Evolutionary conservation across 2,113 vertebrate genomes (phyloP).

Genomic region (Hemibagrus wyckioides): DNA sequence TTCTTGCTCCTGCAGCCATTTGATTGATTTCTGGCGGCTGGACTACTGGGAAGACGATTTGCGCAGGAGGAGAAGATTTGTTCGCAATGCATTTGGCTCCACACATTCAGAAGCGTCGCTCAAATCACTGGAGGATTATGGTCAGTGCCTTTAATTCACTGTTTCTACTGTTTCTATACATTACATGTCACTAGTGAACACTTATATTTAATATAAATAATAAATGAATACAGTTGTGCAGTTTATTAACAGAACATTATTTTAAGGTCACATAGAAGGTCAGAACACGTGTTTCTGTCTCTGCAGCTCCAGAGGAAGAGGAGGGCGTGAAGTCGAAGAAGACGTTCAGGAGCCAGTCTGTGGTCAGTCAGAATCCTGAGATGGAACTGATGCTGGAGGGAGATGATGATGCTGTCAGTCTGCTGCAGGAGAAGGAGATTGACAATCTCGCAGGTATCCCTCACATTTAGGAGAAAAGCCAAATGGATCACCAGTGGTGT

Average conservation of each 20-base stretch:
- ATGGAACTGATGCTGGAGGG: slow-evolving; percentile 97
- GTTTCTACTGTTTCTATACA: background rate
- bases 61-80: slow-evolving; percentile 90
- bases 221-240: too few species aligned
- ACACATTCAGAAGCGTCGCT: slow-evolving; percentile 88
- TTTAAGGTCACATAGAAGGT: background rate
- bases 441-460: slow-evolving; percentile 94
- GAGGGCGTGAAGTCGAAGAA: slow-evolving; percentile 90
- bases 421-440: slow-evolving; percentile 97
- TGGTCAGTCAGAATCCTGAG: slow-evolving; percentile 92
- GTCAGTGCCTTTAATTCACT: slow-evolving; percentile 70
- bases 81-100: slow-evolving; percentile 97
- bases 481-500: background rate
- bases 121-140: slow-evolving; percentile 89
- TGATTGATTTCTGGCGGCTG: slow-evolving; percentile 97
- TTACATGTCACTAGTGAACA: too few species aligned
- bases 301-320: slow-evolving; percentile 85
- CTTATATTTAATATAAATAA: too few species aligned
- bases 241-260: background rate
- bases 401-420: slow-evolving; percentile 93
- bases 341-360: slow-evolving; percentile 89
- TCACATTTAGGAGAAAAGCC: background rate
- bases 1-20: slow-evolving; percentile 74
- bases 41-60: slow-evolving; percentile 99
- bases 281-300: background rate